Conservation (phyloP, 2,113 vertebrate species). For the Bothrops jararaca region DNA sequence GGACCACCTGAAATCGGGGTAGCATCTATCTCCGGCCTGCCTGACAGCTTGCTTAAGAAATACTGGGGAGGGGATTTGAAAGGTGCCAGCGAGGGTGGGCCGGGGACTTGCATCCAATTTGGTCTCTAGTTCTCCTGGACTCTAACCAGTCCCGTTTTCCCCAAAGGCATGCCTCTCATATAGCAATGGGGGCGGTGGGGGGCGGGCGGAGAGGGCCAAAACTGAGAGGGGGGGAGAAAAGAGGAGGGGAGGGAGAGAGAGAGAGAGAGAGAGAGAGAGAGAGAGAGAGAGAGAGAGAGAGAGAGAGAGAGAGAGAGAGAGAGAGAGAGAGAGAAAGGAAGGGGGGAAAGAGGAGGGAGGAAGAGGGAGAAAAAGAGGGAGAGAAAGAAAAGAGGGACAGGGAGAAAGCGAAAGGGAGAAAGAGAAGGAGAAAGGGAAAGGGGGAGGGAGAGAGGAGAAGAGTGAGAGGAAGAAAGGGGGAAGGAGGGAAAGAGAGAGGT, state of each 20-base stretch:
- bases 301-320: constrained; percentile 15
- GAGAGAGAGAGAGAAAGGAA: neutral
- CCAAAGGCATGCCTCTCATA: constrained; percentile 78
- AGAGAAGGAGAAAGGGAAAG: neutral
- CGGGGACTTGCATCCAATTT: constrained; percentile 41
- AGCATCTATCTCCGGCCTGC: neutral
- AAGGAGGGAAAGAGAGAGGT: neutral
- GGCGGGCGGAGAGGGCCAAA: neutral
- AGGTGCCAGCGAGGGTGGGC: neutral
- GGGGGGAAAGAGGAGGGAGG: neutral
- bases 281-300: neutral
- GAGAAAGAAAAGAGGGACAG: constrained; percentile 8
- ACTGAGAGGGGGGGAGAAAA: neutral
- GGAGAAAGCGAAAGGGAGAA: neutral
- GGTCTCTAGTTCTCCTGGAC: constrained; percentile 66
- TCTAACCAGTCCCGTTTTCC: constrained; percentile 70
- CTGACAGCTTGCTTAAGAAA: neutral
- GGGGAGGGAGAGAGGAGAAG: neutral
- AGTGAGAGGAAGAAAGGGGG: neutral
- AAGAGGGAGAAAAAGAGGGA: constrained; percentile 10
- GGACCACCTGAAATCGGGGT: neutral
- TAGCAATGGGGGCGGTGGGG: constrained; percentile 67
- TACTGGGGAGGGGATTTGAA: neutral
- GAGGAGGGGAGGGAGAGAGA: constrained; percentile 7
- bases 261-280: neutral